These are phyloP conservation scores for Aldabrachelys gigantea DNA, from an alignment of 2,113 vertebrate genomes.

Conservation along the genomic window DNA sequence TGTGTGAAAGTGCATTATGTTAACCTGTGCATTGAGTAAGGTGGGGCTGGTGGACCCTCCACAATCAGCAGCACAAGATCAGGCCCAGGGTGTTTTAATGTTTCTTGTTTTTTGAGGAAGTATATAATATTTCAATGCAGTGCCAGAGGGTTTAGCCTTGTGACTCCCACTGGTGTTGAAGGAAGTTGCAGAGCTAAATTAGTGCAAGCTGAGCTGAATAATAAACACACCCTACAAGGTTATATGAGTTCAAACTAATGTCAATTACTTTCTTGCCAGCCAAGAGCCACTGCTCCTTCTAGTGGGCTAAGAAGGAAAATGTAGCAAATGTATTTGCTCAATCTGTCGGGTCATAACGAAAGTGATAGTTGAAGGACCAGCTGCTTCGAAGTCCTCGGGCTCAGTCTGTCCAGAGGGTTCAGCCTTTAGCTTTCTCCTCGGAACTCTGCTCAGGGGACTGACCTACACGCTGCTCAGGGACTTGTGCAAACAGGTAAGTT, in stretches of 20 bases:
- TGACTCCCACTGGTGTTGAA: too few species aligned
- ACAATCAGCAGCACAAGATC: too few species aligned
- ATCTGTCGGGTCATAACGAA: background rate
- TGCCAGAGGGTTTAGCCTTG: too few species aligned
- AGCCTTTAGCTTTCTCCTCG: background rate
- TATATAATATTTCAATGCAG: too few species aligned
- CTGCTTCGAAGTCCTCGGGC: background rate
- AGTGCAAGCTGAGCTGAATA: too few species aligned
- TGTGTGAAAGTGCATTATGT: too few species aligned
- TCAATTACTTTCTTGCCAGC: background rate
- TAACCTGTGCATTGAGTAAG: too few species aligned
- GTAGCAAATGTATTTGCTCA: background rate
- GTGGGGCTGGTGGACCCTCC: too few species aligned
- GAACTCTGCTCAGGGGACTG: background rate
- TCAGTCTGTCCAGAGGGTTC: background rate
- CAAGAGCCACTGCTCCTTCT: background rate
- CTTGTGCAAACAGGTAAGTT: background rate
- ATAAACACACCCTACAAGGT: background rate
- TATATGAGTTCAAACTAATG: background rate
- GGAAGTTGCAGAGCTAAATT: too few species aligned
- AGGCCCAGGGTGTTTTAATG: too few species aligned
- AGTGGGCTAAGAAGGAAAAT: background rate
- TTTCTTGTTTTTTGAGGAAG: too few species aligned
- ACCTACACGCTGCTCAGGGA: background rate
- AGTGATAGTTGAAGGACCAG: background rate